phyloP scores from a whole-genome alignment of 1,140 invertebrate genomes.

The Ceratosolen fusciceps region DNA sequence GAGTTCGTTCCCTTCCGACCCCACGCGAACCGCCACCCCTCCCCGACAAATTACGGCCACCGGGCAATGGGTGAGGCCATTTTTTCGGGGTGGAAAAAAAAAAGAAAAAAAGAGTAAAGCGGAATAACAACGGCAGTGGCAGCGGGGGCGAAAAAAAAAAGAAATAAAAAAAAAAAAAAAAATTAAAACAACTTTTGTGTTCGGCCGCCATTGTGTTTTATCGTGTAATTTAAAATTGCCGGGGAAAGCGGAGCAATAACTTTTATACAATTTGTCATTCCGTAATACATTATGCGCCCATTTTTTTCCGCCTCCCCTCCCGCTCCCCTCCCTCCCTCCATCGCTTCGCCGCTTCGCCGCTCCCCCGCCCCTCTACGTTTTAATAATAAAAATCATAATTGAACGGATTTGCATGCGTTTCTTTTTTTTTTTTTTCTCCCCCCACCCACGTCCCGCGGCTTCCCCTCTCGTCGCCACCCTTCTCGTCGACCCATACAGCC shows the following conservation, averaged over 20 bases:
- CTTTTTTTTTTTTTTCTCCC: no score
- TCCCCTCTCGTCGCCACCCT: no score
- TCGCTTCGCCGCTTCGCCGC: no score
- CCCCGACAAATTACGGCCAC: slow-evolving; percentile 47
- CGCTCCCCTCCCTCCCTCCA: neutral
- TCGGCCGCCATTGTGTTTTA: slow-evolving; percentile 48
- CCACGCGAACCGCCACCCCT: slow-evolving; percentile 6
- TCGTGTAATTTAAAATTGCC: slow-evolving; percentile 50
- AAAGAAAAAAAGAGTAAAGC: no score
- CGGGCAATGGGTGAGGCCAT: slow-evolving; percentile 19
- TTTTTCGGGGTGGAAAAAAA: slow-evolving; percentile 23
- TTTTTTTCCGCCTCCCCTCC: slow-evolving; percentile 1
- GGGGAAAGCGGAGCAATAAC: slow-evolving; percentile 44
- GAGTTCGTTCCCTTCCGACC: slow-evolving; percentile 37
- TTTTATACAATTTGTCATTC: slow-evolving; percentile 50
- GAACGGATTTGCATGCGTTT: slow-evolving; percentile 47
- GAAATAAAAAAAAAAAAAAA: slow-evolving; percentile 13
- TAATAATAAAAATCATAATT: slow-evolving; percentile 47
- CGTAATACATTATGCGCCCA: slow-evolving; percentile 44
- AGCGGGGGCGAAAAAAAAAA: no score
- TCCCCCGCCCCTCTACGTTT: neutral
- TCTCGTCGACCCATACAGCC: no score
- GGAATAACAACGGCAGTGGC: no score
- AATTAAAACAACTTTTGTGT: slow-evolving; percentile 45
- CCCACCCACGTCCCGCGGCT: no score